A percentile compares a stretch with the other conserved stretches of the same genome.
These are phyloP conservation scores for Labeo rohita DNA, from an alignment of 2,113 vertebrate species.

Conservation along the genomic window DNA sequence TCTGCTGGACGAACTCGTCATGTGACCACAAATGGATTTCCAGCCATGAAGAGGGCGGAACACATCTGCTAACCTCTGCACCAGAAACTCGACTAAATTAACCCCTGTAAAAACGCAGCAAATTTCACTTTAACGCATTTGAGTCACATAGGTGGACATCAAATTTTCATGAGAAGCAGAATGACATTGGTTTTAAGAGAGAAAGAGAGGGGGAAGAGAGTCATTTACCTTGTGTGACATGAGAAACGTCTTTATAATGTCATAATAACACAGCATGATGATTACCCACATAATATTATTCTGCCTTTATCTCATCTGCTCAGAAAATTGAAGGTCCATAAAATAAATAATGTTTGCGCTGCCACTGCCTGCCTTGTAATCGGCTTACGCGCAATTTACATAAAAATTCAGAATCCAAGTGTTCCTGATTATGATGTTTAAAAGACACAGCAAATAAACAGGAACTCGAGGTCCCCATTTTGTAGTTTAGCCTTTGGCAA, in stretches of 20 bases:
- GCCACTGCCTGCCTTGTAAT: conserved; percentile 75
- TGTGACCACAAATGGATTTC: conserved; percentile 11
- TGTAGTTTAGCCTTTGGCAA: conserved; percentile 20
- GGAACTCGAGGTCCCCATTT: conserved; percentile 59
- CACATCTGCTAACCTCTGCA: background rate
- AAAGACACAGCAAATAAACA: conserved; percentile 72
- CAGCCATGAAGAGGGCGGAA: background rate
- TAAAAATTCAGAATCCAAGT: conserved; percentile 74
- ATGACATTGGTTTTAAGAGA: conserved; percentile 37
- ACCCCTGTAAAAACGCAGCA: background rate
- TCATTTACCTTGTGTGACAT: conserved; percentile 69
- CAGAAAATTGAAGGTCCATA: conserved; percentile 77
- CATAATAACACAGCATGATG: conserved; percentile 68
- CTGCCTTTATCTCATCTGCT: conserved; percentile 74
- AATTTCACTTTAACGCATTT: background rate
- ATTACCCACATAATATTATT: conserved; percentile 75
- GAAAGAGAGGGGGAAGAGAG: conserved; percentile 53
- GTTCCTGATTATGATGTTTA: conserved; percentile 73
- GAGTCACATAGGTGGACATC: background rate
- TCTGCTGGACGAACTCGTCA: background rate
- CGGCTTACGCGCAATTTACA: conserved; percentile 80
- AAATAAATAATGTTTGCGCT: conserved; percentile 78
- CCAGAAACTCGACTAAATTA: background rate
- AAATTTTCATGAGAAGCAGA: conserved; percentile 38
- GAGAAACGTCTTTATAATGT: conserved; percentile 73